phyloP scores from a whole-genome alignment of 35 echinoderm and acorn worm genomes.

The Apostichopus japonicus region DNA sequence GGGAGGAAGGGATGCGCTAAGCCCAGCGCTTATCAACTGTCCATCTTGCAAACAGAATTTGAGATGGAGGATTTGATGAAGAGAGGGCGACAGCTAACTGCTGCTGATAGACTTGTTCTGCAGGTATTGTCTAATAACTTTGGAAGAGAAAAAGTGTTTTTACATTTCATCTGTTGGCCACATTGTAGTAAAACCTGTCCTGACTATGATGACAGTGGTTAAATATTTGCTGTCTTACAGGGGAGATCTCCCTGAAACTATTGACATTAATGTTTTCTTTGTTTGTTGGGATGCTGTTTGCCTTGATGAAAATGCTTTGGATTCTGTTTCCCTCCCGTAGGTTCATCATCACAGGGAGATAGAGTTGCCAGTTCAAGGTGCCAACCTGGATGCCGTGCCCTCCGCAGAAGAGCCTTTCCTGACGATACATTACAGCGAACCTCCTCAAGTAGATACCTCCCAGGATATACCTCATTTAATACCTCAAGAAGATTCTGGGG shows the following conservation, averaged over 20 bases:
- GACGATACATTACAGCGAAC: not conserved
- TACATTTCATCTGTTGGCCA: too few relatives aligned
- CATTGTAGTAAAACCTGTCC: too few relatives aligned
- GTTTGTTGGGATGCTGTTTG: too few relatives aligned
- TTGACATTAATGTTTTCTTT: too few relatives aligned
- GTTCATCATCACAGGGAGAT: not conserved
- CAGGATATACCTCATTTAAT: constrained; percentile 17
- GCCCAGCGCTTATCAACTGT: not conserved
- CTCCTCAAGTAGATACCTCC: not conserved
- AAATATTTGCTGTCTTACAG: too few relatives aligned
- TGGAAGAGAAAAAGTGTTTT: too few relatives aligned
- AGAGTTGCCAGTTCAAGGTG: not conserved
- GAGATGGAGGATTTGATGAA: constrained; percentile 25
- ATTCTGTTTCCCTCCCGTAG: not conserved
- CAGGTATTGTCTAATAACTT: not conserved
- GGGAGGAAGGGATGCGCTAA: not conserved
- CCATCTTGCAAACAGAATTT: not conserved
- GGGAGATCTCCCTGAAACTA: too few relatives aligned
- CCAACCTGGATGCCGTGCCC: not conserved
- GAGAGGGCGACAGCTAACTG: not conserved
- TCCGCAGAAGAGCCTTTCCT: constrained; percentile 22
- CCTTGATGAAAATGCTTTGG: too few relatives aligned
- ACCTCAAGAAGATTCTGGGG: constrained; percentile 15
- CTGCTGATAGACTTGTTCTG: not conserved
- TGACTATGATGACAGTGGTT: too few relatives aligned